Evolutionary conservation across 2,797 vertebrate genomes (phyloP).

Genomic region (Trachops cirrhosus): DNA sequence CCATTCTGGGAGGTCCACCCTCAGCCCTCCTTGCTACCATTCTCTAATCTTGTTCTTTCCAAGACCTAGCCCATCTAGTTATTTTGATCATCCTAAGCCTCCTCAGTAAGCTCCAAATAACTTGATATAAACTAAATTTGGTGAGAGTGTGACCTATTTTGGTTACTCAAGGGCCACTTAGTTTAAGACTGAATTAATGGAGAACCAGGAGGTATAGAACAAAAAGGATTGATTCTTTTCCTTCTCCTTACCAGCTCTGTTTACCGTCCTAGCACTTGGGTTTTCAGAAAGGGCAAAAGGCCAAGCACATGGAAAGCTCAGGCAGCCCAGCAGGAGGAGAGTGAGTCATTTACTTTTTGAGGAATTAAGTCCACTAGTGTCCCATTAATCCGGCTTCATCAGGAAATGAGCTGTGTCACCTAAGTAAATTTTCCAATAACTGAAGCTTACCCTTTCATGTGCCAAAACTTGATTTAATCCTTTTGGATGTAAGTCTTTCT

Average conservation of each 20-base stretch:
- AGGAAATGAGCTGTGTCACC: slow-evolving; percentile 76
- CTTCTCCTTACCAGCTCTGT: not conserved
- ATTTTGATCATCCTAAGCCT: not conserved
- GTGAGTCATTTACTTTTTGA: slow-evolving; percentile 71
- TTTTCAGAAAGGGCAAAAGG: slow-evolving; percentile 64
- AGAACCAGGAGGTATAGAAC: not conserved
- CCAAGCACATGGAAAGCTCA: slow-evolving; percentile 57
- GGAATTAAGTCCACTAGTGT: slow-evolving; percentile 67
- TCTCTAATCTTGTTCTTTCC: not conserved
- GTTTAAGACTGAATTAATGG: slow-evolving; percentile 38
- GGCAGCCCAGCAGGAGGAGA: slow-evolving; percentile 66
- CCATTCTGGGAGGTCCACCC: not conserved
- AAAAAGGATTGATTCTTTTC: slow-evolving; percentile 7
- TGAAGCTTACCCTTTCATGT: slow-evolving; percentile 65
- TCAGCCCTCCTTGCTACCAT: not conserved
- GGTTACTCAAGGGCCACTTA: not conserved
- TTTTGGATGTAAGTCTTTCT: slow-evolving; percentile 65
- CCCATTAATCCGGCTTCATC: slow-evolving; percentile 71
- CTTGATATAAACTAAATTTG: not conserved
- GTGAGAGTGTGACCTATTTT: not conserved
- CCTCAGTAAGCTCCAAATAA: not conserved
- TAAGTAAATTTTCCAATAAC: slow-evolving; percentile 71
- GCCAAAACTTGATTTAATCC: slow-evolving; percentile 71
- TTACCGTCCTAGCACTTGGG: not conserved
- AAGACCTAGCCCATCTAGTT: not conserved